Percentiles rank a stretch among this genome's conserved stretches.
Evolutionary conservation across 2,888 invertebrate species (phyloP).

Genomic region (Hanleya hanleyi): DNA sequence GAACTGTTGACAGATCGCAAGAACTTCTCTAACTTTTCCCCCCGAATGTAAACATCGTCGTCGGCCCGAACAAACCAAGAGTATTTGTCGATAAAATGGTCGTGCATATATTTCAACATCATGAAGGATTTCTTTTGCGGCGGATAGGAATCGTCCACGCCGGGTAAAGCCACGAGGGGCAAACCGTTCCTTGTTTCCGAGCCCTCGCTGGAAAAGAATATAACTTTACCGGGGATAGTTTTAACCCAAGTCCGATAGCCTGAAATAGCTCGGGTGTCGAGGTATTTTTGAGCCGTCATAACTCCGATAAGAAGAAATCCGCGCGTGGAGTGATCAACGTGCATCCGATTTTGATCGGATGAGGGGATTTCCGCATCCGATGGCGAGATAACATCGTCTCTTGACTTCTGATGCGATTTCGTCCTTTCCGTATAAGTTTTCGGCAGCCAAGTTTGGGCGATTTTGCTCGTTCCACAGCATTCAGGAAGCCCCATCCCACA

Average conservation of each 20-base stretch:
- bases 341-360: background rate
- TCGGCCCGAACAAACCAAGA: slow-evolving; percentile 99
- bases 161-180: slow-evolving; percentile 80
- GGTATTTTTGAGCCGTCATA: slow-evolving; percentile 96
- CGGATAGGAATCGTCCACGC: slow-evolving; percentile 96
- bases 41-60: slow-evolving; percentile 96
- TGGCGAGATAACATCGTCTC: background rate
- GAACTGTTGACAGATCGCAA: slow-evolving; percentile 91
- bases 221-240: slow-evolving; percentile 89
- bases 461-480: background rate
- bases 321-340: slow-evolving; percentile 14
- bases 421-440: background rate
- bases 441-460: background rate
- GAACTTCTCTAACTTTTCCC: slow-evolving; percentile 86
- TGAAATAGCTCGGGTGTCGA: slow-evolving; percentile 89
- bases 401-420: background rate
- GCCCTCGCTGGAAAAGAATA: slow-evolving; percentile 84
- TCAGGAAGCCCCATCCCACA: background rate
- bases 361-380: background rate
- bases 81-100: slow-evolving; percentile 88
- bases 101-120: slow-evolving; percentile 94
- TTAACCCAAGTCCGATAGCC: slow-evolving; percentile 96
- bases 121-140: slow-evolving; percentile 99
- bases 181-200: slow-evolving; percentile 83
- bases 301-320: slow-evolving; percentile 82